Evolutionary conservation across 2,797 vertebrate species (phyloP).

Genomic region (Menidia menidia): DNA sequence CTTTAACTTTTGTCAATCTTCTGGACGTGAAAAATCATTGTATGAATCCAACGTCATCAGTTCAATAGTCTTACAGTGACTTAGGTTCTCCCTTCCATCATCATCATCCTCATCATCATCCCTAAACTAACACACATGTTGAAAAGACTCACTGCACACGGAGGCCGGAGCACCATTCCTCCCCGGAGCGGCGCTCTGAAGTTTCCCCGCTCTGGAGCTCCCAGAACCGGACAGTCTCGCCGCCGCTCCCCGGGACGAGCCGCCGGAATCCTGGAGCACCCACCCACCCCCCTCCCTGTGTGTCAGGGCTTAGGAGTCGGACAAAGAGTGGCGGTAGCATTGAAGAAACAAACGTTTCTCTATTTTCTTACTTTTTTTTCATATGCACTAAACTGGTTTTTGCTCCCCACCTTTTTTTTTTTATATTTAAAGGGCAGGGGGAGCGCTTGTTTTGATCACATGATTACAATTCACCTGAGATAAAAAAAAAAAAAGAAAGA

Average conservation of each 20-base stretch:
- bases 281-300: conserved; percentile 35
- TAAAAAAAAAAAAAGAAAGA: conserved; percentile 42
- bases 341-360: conserved; percentile 61
- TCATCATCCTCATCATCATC: conserved; percentile 15
- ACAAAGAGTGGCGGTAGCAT: conserved; percentile 61
- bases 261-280: conserved; percentile 54
- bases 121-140: conserved; percentile 29
- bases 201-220: conserved; percentile 38
- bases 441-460: conserved; percentile 81
- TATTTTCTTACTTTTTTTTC: conserved; percentile 72
- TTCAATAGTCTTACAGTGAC: too few relatives aligned
- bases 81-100: background rate
- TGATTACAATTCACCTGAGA: conserved; percentile 85
- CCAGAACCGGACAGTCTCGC: conserved; percentile 42
- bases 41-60: too few relatives aligned
- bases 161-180: conserved; percentile 59
- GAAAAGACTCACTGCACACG: conserved; percentile 73
- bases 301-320: conserved; percentile 64
- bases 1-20: background rate
- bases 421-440: conserved; percentile 74
- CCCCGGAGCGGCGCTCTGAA: conserved; percentile 47
- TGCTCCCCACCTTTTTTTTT: conserved; percentile 71
- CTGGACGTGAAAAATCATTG: too few relatives aligned
- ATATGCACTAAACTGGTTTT: conserved; percentile 81
- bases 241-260: conserved; percentile 46